Conservation (phyloP, 2,797 vertebrate species). For the Urocyon cinereoargenteus region DNA sequence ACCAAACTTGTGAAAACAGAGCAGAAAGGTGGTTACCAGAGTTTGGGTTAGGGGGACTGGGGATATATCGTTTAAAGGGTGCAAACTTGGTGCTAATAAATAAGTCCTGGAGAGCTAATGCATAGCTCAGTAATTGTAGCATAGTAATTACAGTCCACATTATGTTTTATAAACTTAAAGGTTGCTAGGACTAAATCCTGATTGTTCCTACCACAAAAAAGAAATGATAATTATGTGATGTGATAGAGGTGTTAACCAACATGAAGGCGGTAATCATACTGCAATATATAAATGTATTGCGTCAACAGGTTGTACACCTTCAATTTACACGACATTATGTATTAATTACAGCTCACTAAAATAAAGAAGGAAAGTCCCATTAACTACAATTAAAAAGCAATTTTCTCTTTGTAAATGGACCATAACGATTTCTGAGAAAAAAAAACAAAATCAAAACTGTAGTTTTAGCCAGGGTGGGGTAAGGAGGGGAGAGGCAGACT, state of each 20-base stretch:
- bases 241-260: not conserved
- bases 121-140: not conserved
- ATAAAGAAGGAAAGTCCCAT: not conserved
- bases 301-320: not conserved
- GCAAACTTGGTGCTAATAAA: not conserved
- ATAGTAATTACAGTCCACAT: not conserved
- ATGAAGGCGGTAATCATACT: not conserved
- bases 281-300: not conserved
- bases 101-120: not conserved
- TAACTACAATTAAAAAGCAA: not conserved
- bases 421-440: not conserved
- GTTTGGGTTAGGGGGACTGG: not conserved
- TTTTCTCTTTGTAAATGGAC: not conserved
- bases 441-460: not conserved
- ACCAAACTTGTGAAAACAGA: not conserved
- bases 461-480: not conserved
- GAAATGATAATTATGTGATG: not conserved
- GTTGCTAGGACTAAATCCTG: not conserved
- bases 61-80: not conserved
- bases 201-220: not conserved
- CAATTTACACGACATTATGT: not conserved
- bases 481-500: not conserved
- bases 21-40: not conserved
- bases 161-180: not conserved
- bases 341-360: not conserved